phyloP scores from a whole-genome alignment of 2,113 vertebrate species.

The Brachypteracias leptosomus region DNA sequence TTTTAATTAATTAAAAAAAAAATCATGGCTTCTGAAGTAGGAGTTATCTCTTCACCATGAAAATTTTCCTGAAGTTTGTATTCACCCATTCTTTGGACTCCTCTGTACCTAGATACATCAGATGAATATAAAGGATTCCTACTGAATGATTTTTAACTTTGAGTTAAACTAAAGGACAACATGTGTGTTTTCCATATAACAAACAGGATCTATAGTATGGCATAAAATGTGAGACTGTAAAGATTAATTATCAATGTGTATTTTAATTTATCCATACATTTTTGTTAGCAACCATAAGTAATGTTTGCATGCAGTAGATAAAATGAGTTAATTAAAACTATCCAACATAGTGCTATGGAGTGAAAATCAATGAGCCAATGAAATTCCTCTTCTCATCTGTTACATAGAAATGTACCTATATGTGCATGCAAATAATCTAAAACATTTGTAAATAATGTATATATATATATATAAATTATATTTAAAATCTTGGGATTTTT shows the following conservation, averaged over 20 bases:
- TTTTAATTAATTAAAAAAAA: neutral
- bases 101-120: neutral
- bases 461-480: neutral
- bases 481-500: neutral
- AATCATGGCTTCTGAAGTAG: neutral
- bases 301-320: neutral
- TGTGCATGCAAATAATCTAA: neutral
- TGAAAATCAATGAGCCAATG: neutral
- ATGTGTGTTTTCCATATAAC: rapidly evolving
- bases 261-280: neutral
- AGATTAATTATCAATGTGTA: neutral
- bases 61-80: neutral
- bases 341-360: neutral
- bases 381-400: neutral
- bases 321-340: neutral
- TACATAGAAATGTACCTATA: neutral
- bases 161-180: neutral
- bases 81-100: neutral
- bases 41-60: neutral
- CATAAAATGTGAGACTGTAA: neutral
- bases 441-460: neutral
- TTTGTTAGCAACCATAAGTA: neutral
- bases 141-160: neutral
- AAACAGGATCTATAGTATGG: neutral
- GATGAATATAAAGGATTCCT: neutral